Evolutionary conservation across 1,140 invertebrate genomes (phyloP), one percentile per base, ranked within the genome.

Genomic region (Lepidurus packardi): DNA sequence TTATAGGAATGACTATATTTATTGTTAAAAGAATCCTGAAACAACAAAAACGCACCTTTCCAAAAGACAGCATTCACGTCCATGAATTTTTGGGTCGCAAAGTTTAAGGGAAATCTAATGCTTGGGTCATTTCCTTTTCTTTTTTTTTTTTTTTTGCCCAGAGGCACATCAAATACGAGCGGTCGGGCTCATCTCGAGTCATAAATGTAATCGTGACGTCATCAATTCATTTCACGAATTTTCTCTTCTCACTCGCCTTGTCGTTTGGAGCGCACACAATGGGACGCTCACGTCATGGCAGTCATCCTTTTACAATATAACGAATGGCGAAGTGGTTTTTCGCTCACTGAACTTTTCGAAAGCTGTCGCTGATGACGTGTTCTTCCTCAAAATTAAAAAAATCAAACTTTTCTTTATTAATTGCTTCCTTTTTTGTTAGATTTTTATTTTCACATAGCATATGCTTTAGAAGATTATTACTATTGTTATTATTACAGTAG

Each of bases 291-390:
- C 53, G 53, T 65, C 53, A 65, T 65, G 53, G 53, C 53, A 13
- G 53, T 65, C 53, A 65, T 65, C 53, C 53, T 65, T 65, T 65
- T 65, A 65, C 53, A 13, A 65, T 65, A 13, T 65, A 65, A 65
- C 53, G 53, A 65, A 65, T 65, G 53, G 53, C 53, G 21, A 65
- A 65, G 53, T 65, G 53, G 53, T 65, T 65, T 65, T 65, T 65
- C 53, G 53, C 21, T 65, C 21, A 65, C 53, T 7, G 53, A 65
- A 65, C 7, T 65, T 13, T 65, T 65, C 21, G 16, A 21, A 65
- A 65, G 21, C 34, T 34, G 34, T 34, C 34, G 53, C 53, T 65
- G 53, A 65, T 65, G 53, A 65, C 53, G 53, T 65, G 53, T 9
- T 65, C 53, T 13, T 65, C 53, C 16, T 21, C 53, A 7, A 16